Base-by-base conservation (phyloP, 53 echinoderm and acorn worm species). In the Holothuria leucospilota region DNA sequence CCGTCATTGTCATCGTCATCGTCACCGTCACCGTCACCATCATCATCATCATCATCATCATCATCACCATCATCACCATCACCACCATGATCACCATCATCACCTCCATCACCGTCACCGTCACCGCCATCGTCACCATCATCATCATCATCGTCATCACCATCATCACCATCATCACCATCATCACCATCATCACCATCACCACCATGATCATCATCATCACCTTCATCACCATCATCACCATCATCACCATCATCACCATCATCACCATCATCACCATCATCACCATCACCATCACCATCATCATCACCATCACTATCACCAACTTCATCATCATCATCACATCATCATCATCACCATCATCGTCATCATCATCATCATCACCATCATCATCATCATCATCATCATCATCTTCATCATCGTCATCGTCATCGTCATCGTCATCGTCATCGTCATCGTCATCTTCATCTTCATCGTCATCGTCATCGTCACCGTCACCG, bases 91-190 rank as follows among this genome's bases (percentile, higher is more conserved):
- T 34, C 34, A 34, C 34, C 34, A 3, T 34, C 3, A n/a, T 34
- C 34, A 34, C 3, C 1, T 1, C 3, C 34, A 34, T 3, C 34
- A 3, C 34, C 34, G 34, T 34, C 34, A 34, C 3, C 34, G 1
- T 34, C 34, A 34, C 3, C 3, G 34, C 3, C 34, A 34, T 34
- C 34, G 34, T 51, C 85, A 85, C 0, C 69, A 49, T 69, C 69
- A 58, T 85, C 66, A 85, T 83, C 42, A 20, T 63, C 63, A 63
- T 83, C 66, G 6, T 30, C 84, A 39, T 4, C 64, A 29, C 9
- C 84, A 63, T 20, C 84, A 83, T 38, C 42, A 0, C 28, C 63
- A 11, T 81, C 59, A 81, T 29, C 81, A 81, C 10, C 81, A 81
- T 59, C 59, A 81, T 4, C 81, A 81, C 2, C 59, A 81, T 27